Base-by-base conservation (phyloP, 92 coral and sea anemone species). In the Heteractis magnifica region DNA sequence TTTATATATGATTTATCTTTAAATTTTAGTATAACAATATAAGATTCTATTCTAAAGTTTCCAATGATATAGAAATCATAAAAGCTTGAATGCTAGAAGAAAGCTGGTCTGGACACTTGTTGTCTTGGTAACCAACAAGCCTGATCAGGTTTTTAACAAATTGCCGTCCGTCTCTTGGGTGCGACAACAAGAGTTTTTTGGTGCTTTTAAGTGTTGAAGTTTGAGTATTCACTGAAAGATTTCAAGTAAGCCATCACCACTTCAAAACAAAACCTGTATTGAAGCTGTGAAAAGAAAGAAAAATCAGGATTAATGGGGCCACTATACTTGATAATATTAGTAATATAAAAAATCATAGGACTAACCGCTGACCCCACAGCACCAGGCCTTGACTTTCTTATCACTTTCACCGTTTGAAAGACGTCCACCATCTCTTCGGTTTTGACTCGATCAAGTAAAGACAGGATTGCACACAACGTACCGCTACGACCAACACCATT, bases 401-500 rank as follows among this genome's bases (percentile, higher is more conserved):
- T 68, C 16, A 86, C 86, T 71, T 89, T 89, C 12, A 86, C 78
- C 10, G 92, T 71, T 41, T 89, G 92, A 58, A 77, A 89, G 23
- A 89, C 87, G 60, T 89, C 92, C n/a, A 89, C 78, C 21, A 86
- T 89, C 71, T 89, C 90, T 20, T 89, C 92, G 53, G 82, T 34
- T 72, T 89, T 89, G 58, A 89, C 74, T 51, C 92, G 86, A 51
- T 89, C 92, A 4, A 89, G 77, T 44, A 86, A 72, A 73, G 92
- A 89, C 71, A 81, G 85, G 49, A 89, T 55, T 9, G 90, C 87
- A 72, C 81, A 82, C 77, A 89, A 89, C 3, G 92, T 81, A 4
- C 92, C 92, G 77, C 92, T 89, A 49, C 92, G 89, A 44, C 92
- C 92, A 48, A 89, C 89, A 11, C 92, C 92, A 50, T 89, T 81